A percentile compares a stretch with the other conserved stretches of the same genome.
These are phyloP conservation scores for Rhynchomys soricoides DNA, from an alignment of 2,113 vertebrate genomes.

Conservation along the genomic window DNA sequence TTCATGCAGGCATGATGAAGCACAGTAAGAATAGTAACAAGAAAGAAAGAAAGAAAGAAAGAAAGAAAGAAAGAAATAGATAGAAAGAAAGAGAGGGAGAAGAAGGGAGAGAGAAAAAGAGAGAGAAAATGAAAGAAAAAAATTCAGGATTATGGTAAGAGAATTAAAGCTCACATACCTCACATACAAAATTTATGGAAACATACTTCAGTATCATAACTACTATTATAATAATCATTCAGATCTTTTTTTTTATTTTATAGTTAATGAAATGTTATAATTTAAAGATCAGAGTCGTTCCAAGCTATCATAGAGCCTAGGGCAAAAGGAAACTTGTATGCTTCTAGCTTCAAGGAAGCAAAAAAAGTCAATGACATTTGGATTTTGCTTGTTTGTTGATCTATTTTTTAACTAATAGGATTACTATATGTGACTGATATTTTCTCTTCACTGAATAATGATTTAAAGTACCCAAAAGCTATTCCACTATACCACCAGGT, in stretches of 20 bases:
- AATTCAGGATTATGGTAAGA: not conserved
- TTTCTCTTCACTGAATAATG: not conserved
- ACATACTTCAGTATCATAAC: not conserved
- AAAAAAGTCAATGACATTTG: not conserved
- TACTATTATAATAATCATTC: not conserved
- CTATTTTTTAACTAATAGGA: not conserved
- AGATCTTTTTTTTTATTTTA: not conserved
- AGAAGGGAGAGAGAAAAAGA: fast-evolving
- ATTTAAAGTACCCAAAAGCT: not conserved
- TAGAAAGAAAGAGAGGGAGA: fast-evolving
- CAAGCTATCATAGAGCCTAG: not conserved
- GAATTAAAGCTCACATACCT: not conserved
- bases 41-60: too few species aligned
- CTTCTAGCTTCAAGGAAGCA: not conserved
- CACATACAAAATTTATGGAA: not conserved
- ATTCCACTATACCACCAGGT: too few species aligned
- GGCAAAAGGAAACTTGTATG: not conserved
- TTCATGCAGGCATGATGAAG: not conserved
- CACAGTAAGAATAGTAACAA: not conserved
- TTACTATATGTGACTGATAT: not conserved
- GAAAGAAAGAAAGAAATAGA: too few species aligned
- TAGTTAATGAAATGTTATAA: not conserved
- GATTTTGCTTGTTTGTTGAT: not conserved
- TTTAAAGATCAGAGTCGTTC: not conserved
- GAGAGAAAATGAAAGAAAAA: not conserved